Conservation (phyloP, 2,113 vertebrate species). For the Pluvianellus socialis region DNA sequence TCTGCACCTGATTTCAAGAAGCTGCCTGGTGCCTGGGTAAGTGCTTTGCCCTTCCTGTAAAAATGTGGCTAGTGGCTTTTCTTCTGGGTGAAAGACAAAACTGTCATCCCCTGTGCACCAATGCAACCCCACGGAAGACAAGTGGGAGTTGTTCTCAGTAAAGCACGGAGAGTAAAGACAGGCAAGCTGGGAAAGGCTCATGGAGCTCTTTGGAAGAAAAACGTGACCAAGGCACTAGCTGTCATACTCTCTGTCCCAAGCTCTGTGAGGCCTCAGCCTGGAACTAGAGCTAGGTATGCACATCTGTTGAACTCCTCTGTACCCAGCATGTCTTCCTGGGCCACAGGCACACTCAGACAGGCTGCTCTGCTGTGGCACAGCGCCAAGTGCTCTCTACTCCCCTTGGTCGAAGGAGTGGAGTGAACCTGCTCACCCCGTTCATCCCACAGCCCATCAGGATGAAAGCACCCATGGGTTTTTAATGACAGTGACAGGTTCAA, state of each 20-base stretch:
- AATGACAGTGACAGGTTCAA: not conserved
- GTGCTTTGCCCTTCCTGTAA: not conserved
- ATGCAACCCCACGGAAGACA: not conserved
- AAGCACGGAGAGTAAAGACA: not conserved
- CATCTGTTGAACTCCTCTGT: not conserved
- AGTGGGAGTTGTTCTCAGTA: not conserved
- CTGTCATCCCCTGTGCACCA: not conserved
- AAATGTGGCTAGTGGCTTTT: not conserved
- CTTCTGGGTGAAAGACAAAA: not conserved
- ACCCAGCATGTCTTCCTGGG: not conserved
- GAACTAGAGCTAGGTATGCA: not conserved
- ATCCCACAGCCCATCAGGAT: not conserved
- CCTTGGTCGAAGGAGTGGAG: not conserved
- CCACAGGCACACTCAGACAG: not conserved
- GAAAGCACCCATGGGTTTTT: not conserved
- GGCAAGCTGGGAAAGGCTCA: not conserved
- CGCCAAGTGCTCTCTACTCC: not conserved
- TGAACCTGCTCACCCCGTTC: not conserved
- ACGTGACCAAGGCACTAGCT: not conserved
- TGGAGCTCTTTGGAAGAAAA: not conserved
- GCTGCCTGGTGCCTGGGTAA: not conserved
- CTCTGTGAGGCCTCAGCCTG: not conserved
- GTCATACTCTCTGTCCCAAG: not conserved
- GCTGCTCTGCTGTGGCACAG: not conserved
- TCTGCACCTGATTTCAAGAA: not conserved